Base-by-base conservation (phyloP, 2,113 vertebrate species). In the Amphiprion ocellaris region DNA sequence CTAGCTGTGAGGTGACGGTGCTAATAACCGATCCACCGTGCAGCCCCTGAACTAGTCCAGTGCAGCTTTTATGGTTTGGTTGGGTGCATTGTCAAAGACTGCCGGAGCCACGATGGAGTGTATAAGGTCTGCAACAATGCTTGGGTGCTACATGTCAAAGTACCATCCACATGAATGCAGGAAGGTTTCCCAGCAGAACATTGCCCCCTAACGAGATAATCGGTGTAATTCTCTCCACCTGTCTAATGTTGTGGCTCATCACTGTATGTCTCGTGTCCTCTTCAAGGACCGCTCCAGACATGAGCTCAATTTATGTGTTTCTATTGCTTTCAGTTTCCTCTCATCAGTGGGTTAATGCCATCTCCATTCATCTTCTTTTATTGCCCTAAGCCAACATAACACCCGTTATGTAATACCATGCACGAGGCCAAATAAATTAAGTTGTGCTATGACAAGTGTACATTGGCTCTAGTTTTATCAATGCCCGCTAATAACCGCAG, bases 401-500 rank as follows among this genome's bases (percentile, higher is more conserved):
- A 26, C 47, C 73, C 21, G 44, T 76, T 77, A 50, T 49, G 33
- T 54, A 71, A 84, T 26, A 9, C 4, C 15, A 16, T 55, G 37
- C 55, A 52, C 14, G 23, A 28, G 30, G 66, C 24, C n/a, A 49
- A 58, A 74, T 55, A 46, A 61, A 82, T 65, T 11, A 16, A 77
- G 55, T 28, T 33, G 41, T 50, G 44, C 49, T 54, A 16, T n/a
- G 33, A 50, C 39, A 60, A 66, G 52, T 33, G 19, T 77, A 52
- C 17, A 21, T 12, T 68, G 71, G 28, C 50, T 69, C 37, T 49
- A 30, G 26, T 84, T 79, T 72, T 77, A 67, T 84, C 67, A 66
- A 2, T 28, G 37, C 47, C 50, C 24, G 64, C 59, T 61, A 60
- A 80, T 44, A 69, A 74, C 69, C 71, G 39, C 54, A 50, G 68